These are phyloP conservation scores for Oceanites oceanicus DNA, from an alignment of 2,113 vertebrate species.

Conservation along the genomic window DNA sequence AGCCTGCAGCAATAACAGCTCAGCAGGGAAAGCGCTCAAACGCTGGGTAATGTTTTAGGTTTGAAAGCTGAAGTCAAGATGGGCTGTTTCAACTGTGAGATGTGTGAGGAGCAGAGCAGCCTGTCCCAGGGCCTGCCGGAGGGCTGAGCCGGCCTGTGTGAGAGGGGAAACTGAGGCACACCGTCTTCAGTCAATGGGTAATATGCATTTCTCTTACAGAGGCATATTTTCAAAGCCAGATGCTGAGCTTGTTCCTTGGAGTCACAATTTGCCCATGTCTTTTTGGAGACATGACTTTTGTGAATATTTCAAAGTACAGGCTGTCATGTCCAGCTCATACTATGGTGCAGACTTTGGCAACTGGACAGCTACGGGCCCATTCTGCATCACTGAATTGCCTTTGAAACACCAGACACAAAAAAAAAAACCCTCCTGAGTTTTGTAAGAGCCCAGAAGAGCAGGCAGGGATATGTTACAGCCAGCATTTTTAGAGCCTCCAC, in stretches of 20 bases:
- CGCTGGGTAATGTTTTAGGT: not conserved
- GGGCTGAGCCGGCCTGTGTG: accelerated
- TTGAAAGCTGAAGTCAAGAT: not conserved
- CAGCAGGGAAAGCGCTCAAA: accelerated
- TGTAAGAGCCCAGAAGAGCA: not conserved
- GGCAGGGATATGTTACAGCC: not conserved
- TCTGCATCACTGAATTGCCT: not conserved
- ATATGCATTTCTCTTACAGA: not conserved
- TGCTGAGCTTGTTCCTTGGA: not conserved
- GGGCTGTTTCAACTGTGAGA: not conserved
- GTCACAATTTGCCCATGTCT: not conserved
- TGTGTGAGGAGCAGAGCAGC: not conserved
- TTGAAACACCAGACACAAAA: not conserved
- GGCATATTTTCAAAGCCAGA: not conserved
- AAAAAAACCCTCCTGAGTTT: not conserved
- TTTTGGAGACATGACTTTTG: not conserved
- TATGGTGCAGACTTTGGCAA: not conserved
- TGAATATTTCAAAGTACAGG: not conserved
- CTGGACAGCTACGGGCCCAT: accelerated
- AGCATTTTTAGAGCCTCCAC: not conserved
- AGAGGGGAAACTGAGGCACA: not conserved
- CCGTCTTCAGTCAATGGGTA: not conserved
- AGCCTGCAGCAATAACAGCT: not conserved
- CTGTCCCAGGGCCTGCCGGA: too few species aligned
- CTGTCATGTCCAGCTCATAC: not conserved